Evolutionary conservation across 2,113 vertebrate genomes (phyloP).

Genomic region (Dissostichus mawsoni): DNA sequence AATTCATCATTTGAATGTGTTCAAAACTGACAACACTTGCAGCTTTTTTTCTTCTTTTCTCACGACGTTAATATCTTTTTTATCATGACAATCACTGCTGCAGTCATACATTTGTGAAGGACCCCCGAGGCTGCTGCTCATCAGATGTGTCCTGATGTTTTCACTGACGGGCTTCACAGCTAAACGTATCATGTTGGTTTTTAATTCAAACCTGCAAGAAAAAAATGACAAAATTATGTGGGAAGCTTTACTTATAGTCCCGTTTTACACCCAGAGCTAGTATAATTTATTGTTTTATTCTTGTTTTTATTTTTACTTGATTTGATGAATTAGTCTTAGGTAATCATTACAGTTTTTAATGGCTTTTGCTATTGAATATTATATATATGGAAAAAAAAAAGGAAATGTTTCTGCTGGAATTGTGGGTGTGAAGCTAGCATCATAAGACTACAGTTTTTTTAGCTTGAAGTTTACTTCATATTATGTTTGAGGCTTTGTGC

Average conservation of each 20-base stretch:
- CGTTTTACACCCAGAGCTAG: slow-evolving; percentile 69
- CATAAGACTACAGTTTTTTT: slow-evolving; percentile 65
- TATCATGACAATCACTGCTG: slow-evolving; percentile 68
- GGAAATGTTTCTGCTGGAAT: slow-evolving; percentile 61
- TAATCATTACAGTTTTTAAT: slow-evolving; percentile 71
- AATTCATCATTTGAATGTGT: slow-evolving; percentile 16
- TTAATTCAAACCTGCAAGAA: slow-evolving; percentile 65
- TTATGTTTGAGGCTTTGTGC: slow-evolving; percentile 76
- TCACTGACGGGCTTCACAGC: slow-evolving; percentile 15
- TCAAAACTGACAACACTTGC: slow-evolving; percentile 22
- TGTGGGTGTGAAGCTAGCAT: slow-evolving; percentile 67
- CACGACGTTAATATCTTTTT: slow-evolving; percentile 8
- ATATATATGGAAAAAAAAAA: slow-evolving; percentile 18
- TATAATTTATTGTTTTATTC: slow-evolving; percentile 81
- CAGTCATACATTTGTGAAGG: slow-evolving; percentile 37
- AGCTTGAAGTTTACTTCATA: slow-evolving; percentile 70
- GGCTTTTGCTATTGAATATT: slow-evolving; percentile 60
- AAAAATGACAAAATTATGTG: slow-evolving; percentile 59
- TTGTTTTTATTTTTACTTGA: slow-evolving; percentile 70
- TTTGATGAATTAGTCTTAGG: slow-evolving; percentile 76
- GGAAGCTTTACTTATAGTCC: slow-evolving; percentile 53
- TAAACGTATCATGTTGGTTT: slow-evolving; percentile 23
- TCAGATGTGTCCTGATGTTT: slow-evolving; percentile 12
- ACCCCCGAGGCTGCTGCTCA: slow-evolving; percentile 24
- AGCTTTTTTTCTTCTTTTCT: not conserved